Base-by-base conservation (phyloP, 2,797 vertebrate species). In the Fratercula arctica region DNA sequence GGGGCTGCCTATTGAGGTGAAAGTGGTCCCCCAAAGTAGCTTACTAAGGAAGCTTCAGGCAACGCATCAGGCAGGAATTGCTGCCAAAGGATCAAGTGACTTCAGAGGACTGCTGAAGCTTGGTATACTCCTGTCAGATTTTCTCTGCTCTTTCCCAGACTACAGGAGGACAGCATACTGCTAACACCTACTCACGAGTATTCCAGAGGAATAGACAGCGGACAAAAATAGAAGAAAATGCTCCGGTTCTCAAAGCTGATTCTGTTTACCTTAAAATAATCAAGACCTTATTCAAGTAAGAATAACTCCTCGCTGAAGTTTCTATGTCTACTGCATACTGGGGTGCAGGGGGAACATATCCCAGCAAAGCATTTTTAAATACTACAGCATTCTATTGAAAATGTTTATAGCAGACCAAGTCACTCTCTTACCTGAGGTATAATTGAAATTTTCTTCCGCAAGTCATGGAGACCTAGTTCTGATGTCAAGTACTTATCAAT, bases 371-470 rank as follows among this genome's bases (percentile, higher is more conserved):
- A 57, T 46, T 83, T 85, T 85, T 37, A 72, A 92, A 88, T 66
- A 74, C 81, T 60, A 48, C 0, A 0, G 59, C 61, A 68, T 48
- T 48, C 59, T 10, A 89, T 5, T 33, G 31, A 57, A 94, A 89
- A 80, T 2, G 15, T 11, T 80, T n/a, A 39, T 1, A 46, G 75
- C 72, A 70, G 53, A 75, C n/a, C 81, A 76, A 87, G 81, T 29
- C 73, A 79, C 39, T 50, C 69, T 86, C 90, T 89, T 97, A 99
- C 99, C 98, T 99, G 99, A 96, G 99, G 99, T 96, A 99, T 99
- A 98, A 99, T 99, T 31, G 99, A 99, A 98, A 99, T 99, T 98
- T 99, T 99, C 98, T 99, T 99, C 87, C 99, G 98, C 92, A 99
- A 98, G 95, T 98, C 98, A 76, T 99, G 99, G 31, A 99, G 98